Conservation (phyloP, 92 coral and sea anemone genomes). For the Bergia sp. region DNA sequence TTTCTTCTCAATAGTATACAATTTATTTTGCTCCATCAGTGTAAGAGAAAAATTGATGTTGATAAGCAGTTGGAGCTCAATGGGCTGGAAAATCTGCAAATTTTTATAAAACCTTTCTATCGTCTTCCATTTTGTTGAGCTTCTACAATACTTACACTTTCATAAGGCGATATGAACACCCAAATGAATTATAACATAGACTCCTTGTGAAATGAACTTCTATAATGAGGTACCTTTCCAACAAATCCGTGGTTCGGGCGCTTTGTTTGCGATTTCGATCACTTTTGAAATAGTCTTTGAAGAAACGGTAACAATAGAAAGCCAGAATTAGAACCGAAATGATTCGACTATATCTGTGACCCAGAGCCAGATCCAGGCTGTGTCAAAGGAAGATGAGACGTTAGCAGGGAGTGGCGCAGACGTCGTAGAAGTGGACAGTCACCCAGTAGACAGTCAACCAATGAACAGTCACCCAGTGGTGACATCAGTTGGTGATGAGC, state of each 20-base stretch:
- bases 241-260: background rate
- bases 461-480: background rate
- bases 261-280: background rate
- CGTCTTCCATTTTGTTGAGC: too few species aligned
- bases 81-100: too few species aligned
- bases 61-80: too few species aligned
- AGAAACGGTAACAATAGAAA: background rate
- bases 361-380: slow-evolving; percentile 18
- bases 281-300: background rate
- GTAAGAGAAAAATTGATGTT: too few species aligned
- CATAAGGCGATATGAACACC: too few species aligned
- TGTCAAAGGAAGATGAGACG: slow-evolving; percentile 5
- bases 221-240: background rate
- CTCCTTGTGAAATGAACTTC: too few species aligned
- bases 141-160: too few species aligned
- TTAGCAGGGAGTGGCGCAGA: background rate
- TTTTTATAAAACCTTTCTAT: too few species aligned
- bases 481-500: background rate
- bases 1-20: too few species aligned
- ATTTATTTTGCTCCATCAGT: too few species aligned
- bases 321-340: background rate
- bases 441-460: background rate
- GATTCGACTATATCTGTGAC: slow-evolving; percentile 19
- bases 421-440: background rate
- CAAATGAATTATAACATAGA: too few species aligned